Evolutionary conservation across 2,888 invertebrate genomes (phyloP), one percentile per base, ranked within the genome.

Genomic region (Oxycera nigricornis): DNA sequence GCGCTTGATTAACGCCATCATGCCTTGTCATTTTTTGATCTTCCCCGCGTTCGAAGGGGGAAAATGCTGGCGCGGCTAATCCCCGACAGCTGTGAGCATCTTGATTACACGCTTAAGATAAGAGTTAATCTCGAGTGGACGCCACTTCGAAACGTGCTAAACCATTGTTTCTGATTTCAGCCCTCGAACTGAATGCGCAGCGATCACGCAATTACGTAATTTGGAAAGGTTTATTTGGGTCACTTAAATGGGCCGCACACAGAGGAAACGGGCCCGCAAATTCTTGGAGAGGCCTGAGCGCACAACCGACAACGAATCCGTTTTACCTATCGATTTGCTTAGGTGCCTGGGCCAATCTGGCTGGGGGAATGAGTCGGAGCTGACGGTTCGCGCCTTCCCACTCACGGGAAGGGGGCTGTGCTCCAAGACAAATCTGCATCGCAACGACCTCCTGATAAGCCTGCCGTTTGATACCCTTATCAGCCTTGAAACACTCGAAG

Each of bases 361-460:
- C 67, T 89, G 91, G 87, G 83, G 83, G 57, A 88, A 90, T 77
- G 86, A 88, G 57, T 87, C 87, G 17, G 87, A 88, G 76, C 82
- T 93, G 22, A 83, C 84, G 26, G 84, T 90, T n/a, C 87, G 88
- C 6, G 80, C 87, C 74, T 94, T 93, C 83, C 77, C 86, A 28
- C 81, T 85, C 9, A 94, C 93, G 3, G 94, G 94, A 7, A 88
- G 95, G 73, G 95, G 95, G 24, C 86, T 95, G 26, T 87, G 89
- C 79, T 89, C 92, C 0, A 89, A 88, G 79, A 86, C 83, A 78
- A 83, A 82, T 52, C 86, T 93, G 39, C 79, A 80, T 7, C 80
- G 86, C 26, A 89, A 90, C 67, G 90, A 91, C 79, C 86, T 87
- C 77, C 82, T 92, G 11, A 88, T 92, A 75, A 87, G 87, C 78